Evolutionary conservation across 2,888 invertebrate genomes (phyloP), one percentile per base, ranked within the genome.

Genomic region (Rhabditoides inermis): DNA sequence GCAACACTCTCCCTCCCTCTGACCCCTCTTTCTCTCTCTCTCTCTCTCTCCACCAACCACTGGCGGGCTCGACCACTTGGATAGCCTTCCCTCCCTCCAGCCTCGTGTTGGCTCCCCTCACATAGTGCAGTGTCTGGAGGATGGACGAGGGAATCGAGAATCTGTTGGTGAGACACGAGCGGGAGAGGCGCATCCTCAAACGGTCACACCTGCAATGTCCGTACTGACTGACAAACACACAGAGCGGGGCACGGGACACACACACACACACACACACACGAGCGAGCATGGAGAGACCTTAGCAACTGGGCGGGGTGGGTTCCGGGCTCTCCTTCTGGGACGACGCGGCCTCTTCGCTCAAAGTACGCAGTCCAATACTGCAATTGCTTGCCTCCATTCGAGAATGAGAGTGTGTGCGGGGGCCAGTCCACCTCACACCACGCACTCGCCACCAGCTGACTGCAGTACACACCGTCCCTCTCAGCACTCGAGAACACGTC

Each of bases 61-160:
- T 66, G 45, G 70, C 49, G 1, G 73, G 72, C 42, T 73, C 71
- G 49, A 63, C 49, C 4, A 73, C 70, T 0, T 53, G 45, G 45
- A 73, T 69, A 12, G 28, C 40, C 3, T 55, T 45, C n/a, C 57
- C 59, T 7, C 53, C 57, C 6, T 52, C 49, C 23, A 65, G 49
- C n/a, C 56, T 51, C 22, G 61, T 54, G 6, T 58, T 40, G 6
- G 56, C 40, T 20, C 71, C 73, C 15, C 48, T 55, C 26, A 70
- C 59, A 44, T 60, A 70, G 41, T 72, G 65, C 2, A 69, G 49
- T 7, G 49, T 26, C 23, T 54, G 51, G n/a, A 32, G 50, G 36
- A 12, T 18, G 26, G 15, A n/a, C 28, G 32, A n/a, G 10, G 28
- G 27, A 28, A 26, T 6, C 15, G 6, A 18, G n/a, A 20, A 46